phyloP scores from a whole-genome alignment of 1,140 invertebrate genomes.

The Camponotus floridanus region DNA sequence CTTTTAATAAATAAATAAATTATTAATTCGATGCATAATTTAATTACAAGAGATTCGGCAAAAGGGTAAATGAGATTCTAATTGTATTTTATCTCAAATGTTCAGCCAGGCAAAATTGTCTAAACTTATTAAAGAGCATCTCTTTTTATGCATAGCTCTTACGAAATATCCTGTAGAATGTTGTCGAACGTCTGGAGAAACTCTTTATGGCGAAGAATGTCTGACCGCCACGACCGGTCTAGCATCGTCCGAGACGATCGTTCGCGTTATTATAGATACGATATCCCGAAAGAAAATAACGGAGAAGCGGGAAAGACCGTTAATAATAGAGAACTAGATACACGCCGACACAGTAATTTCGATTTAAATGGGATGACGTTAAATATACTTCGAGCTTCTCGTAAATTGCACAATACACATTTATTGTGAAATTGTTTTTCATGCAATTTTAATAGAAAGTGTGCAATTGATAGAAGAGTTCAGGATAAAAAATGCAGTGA shows the following conservation, averaged over 20 bases:
- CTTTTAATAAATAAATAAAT: background rate
- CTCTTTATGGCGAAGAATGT: constrained; percentile 60
- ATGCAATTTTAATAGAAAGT: background rate
- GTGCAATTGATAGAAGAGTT: background rate
- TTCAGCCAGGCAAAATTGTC: background rate
- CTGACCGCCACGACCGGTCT: constrained; percentile 74
- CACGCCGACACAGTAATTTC: constrained; percentile 25
- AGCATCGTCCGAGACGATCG: constrained; percentile 52
- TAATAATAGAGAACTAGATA: constrained; percentile 30
- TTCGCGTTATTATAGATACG: constrained; percentile 52
- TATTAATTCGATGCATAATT: background rate
- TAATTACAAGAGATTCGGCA: background rate
- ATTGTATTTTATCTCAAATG: background rate
- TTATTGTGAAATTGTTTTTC: background rate
- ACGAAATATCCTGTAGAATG: constrained; percentile 39
- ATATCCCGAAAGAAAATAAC: constrained; percentile 48
- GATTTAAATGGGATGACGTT: constrained; percentile 22
- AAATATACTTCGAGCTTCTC: constrained; percentile 17
- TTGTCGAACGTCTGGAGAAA: background rate
- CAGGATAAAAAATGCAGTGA: no score
- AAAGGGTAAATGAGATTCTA: background rate
- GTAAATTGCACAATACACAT: constrained; percentile 3
- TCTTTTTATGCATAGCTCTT: background rate
- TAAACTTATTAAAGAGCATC: background rate
- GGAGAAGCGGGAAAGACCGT: constrained; percentile 7